Evolutionary conservation across 2,888 invertebrate genomes (phyloP).

Genomic region (Eupeodes latifasciatus): DNA sequence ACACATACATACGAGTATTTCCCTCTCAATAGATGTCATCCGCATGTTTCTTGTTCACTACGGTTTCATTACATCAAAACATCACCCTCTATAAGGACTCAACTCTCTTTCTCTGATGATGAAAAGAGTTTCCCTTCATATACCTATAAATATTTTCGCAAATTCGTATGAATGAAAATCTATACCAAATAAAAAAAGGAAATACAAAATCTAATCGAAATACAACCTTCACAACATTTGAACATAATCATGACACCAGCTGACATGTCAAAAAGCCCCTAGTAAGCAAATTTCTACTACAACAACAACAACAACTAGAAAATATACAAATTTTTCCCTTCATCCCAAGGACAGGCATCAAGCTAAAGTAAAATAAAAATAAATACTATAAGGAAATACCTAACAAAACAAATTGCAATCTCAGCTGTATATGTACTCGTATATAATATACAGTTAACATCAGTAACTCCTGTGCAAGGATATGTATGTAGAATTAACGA

Average conservation of each 20-base stretch:
- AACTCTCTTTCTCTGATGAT: background rate
- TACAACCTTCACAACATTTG: constrained; percentile 52
- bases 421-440: constrained; percentile 64
- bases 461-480: constrained; percentile 4
- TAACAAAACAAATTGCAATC: constrained; percentile 72
- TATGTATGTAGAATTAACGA: background rate
- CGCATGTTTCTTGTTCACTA: constrained; percentile 37
- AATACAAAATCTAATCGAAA: constrained; percentile 4
- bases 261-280: constrained; percentile 56
- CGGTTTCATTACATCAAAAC: constrained; percentile 49
- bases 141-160: background rate
- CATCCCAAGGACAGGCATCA: constrained; percentile 6
- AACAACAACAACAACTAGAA: background rate
- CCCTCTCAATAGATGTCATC: constrained; percentile 44
- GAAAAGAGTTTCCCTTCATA: constrained; percentile 1
- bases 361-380: background rate
- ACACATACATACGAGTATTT: constrained; percentile 5
- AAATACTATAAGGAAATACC: constrained; percentile 17
- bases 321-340: background rate
- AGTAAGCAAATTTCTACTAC: constrained; percentile 15
- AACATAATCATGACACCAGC: constrained; percentile 64
- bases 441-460: constrained; percentile 45
- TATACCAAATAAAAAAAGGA: background rate
- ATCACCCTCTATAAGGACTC: constrained; percentile 15
- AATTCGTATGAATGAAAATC: background rate